Conservation (phyloP, 1,140 invertebrate species). For the Rhagoletis zephyria region DNA sequence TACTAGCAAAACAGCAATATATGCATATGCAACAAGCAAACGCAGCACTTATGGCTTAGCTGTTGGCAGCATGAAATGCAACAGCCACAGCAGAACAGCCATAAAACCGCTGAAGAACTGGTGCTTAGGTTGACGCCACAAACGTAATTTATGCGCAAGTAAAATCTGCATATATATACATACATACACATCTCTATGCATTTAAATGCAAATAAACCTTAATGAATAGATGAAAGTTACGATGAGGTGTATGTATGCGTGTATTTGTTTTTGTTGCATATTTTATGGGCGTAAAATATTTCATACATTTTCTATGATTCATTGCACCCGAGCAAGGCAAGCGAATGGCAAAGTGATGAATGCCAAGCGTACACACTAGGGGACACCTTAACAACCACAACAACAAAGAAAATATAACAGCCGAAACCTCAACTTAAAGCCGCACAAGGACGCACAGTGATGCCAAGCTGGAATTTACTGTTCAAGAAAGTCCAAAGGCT, state of each 20-base stretch:
- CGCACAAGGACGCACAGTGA: not conserved
- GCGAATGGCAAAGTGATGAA: slow-evolving; percentile 21
- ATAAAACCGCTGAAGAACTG: not conserved
- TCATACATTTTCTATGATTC: slow-evolving; percentile 22
- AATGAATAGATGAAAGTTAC: slow-evolving; percentile 23
- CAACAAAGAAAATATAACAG: not conserved
- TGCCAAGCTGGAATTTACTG: no score
- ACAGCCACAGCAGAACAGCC: not conserved
- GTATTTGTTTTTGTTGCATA: not conserved
- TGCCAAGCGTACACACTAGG: not conserved
- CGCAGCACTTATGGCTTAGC: no score
- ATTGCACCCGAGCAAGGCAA: slow-evolving; percentile 6
- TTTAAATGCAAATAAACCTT: slow-evolving; percentile 30
- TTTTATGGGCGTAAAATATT: slow-evolving; percentile 34
- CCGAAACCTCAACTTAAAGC: no score
- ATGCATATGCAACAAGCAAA: not conserved
- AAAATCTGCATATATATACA: slow-evolving; percentile 11
- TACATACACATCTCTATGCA: not conserved
- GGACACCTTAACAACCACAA: not conserved
- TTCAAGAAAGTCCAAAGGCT: no score
- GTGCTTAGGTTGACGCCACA: slow-evolving; percentile 6
- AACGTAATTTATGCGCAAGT: slow-evolving; percentile 23
- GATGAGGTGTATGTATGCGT: not conserved
- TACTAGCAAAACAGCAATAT: not conserved
- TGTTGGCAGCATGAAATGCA: not conserved